Evolutionary conservation across 2,888 invertebrate species (phyloP).

Genomic region (Adelphocoris suturalis): DNA sequence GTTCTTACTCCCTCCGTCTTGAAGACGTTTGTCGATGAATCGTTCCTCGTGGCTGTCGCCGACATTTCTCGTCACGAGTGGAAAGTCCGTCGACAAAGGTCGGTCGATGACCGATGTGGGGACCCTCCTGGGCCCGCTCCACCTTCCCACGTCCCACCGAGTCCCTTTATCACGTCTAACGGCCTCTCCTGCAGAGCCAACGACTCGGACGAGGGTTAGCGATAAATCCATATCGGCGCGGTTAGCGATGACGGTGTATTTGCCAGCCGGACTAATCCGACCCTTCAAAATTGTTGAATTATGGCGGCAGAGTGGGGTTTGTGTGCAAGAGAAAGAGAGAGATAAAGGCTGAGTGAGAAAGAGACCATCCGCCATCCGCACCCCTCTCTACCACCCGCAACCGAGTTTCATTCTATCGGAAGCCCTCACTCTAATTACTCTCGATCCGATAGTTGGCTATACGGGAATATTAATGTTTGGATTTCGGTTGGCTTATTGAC

Average conservation of each 20-base stretch:
- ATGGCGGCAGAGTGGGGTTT: neutral
- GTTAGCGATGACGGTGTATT: conserved; percentile 62
- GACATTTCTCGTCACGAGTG: no score
- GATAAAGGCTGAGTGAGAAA: neutral
- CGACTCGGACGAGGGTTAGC: conserved; percentile 22
- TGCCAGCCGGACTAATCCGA: conserved; percentile 57
- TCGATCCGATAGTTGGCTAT: conserved; percentile 36
- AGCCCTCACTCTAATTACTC: conserved; percentile 51
- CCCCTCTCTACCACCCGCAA: neutral
- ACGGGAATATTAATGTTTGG: conserved; percentile 55
- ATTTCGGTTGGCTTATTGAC: conserved; percentile 47
- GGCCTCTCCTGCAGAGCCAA: neutral
- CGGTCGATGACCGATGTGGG: no score
- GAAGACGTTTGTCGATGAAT: no score
- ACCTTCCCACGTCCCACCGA: neutral
- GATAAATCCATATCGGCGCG: conserved; percentile 58
- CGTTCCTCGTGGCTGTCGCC: no score
- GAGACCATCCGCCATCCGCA: neutral
- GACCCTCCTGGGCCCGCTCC: neutral
- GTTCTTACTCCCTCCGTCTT: no score
- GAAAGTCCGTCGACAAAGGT: no score
- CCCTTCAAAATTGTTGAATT: conserved; percentile 54
- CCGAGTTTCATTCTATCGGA: conserved; percentile 57
- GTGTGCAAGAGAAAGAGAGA: neutral
- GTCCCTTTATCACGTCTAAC: conserved; percentile 42